These are phyloP conservation scores for Trissolcus basalis DNA, from an alignment of 1,140 invertebrate genomes.

Conservation along the genomic window DNA sequence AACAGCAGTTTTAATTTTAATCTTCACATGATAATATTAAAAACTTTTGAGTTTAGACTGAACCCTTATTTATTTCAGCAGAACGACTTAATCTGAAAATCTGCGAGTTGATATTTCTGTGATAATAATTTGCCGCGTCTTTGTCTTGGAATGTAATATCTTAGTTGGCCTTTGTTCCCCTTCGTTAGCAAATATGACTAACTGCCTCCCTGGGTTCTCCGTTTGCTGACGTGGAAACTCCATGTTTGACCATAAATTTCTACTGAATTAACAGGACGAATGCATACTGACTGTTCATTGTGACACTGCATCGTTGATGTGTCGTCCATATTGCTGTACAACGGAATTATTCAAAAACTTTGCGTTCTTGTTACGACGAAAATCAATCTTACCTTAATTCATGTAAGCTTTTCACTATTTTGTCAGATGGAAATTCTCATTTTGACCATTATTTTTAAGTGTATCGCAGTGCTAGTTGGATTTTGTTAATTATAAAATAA, in stretches of 20 bases:
- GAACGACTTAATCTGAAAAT: no score
- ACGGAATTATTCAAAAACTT: background rate
- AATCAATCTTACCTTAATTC: no score
- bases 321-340: conserved; percentile 1
- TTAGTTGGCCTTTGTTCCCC: conserved; percentile 34
- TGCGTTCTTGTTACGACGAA: background rate
- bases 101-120: no score
- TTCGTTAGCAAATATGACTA: conserved; percentile 46
- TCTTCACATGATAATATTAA: no score
- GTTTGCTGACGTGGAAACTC: conserved; percentile 42
- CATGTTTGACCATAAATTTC: conserved; percentile 51
- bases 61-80: no score
- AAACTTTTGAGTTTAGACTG: background rate
- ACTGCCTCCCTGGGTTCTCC: conserved; percentile 21
- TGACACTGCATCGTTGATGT: conserved; percentile 20
- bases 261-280: conserved; percentile 36
- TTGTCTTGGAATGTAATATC: conserved; percentile 26
- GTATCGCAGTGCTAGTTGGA: no score
- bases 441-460: no score
- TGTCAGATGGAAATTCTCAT: no score
- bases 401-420: no score
- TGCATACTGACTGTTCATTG: conserved; percentile 23
- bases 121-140: conserved; percentile 2
- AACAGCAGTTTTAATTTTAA: no score
- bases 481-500: no score